Conservation (phyloP, 1,140 invertebrate genomes). For the Telenomus remus region DNA sequence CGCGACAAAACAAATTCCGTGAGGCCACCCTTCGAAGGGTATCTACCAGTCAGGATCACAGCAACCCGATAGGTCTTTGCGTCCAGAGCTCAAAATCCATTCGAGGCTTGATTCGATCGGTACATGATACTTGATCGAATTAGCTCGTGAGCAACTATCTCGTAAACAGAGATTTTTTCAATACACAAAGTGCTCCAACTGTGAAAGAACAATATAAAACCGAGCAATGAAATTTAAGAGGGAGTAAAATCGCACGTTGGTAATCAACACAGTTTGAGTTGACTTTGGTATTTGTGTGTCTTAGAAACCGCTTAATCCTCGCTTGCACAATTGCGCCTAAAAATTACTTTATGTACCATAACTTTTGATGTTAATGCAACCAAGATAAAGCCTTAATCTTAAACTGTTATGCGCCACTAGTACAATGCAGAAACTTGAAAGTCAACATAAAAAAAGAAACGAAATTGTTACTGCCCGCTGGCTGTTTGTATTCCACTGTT, state of each 20-base stretch:
- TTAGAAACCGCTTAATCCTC: slow-evolving; percentile 25
- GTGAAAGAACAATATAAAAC: not conserved
- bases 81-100: slow-evolving; percentile 7
- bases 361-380: slow-evolving; percentile 25
- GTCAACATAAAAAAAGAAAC: slow-evolving; percentile 9
- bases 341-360: slow-evolving; percentile 38
- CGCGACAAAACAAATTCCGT: too few species aligned
- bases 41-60: slow-evolving; percentile 1
- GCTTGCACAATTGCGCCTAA: slow-evolving; percentile 34
- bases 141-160: not conserved
- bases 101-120: slow-evolving; percentile 18
- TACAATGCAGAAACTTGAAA: too few species aligned
- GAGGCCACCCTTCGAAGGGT: too few species aligned
- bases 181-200: too few species aligned
- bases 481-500: too few species aligned
- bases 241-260: not conserved
- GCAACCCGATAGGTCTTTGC: slow-evolving; percentile 27
- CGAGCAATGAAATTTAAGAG: slow-evolving; percentile 29
- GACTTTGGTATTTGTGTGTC: slow-evolving; percentile 6
- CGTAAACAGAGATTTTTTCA: too few species aligned
- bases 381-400: slow-evolving; percentile 14
- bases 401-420: slow-evolving; percentile 11
- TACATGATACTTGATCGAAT: slow-evolving; percentile 38
- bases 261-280: not conserved
- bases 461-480: not conserved